phyloP scores from a whole-genome alignment of 2,888 invertebrate species.

The Zaprionus obscuricornis region DNA sequence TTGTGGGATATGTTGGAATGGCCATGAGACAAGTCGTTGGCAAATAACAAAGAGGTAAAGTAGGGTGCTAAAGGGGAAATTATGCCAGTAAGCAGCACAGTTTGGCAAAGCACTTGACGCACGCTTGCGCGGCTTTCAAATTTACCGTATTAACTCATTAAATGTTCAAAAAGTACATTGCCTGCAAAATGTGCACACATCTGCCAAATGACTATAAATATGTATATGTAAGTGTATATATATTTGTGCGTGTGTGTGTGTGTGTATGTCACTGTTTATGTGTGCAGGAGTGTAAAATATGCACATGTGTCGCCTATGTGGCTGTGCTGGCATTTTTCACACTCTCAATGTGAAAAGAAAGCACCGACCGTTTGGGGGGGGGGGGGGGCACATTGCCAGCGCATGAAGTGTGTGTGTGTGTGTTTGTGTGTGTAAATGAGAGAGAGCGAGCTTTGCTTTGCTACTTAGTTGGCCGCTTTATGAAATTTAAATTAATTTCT shows the following conservation, averaged over 20 bases:
- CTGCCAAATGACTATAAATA: slow-evolving; percentile 8
- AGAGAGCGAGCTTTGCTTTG: slow-evolving; percentile 22
- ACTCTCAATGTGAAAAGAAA: too few relatives aligned
- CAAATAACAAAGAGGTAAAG: slow-evolving; percentile 6
- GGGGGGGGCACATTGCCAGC: too few relatives aligned
- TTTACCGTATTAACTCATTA: slow-evolving; percentile 77
- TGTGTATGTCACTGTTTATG: slow-evolving; percentile 16
- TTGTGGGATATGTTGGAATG: slow-evolving; percentile 51
- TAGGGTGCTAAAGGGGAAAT: slow-evolving; percentile 7
- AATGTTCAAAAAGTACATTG: slow-evolving; percentile 72
- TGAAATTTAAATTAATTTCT: slow-evolving; percentile 79
- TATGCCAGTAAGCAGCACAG: slow-evolving; percentile 34
- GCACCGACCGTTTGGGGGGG: slow-evolving; percentile 29
- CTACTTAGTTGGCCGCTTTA: slow-evolving; percentile 35
- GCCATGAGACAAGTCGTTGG: slow-evolving; percentile 15
- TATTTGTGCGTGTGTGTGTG: slow-evolving; percentile 11
- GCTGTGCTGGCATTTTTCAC: slow-evolving; percentile 36
- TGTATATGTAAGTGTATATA: not conserved
- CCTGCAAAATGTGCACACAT: slow-evolving; percentile 76
- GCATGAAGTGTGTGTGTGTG: too few relatives aligned
- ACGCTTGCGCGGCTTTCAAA: slow-evolving; percentile 76
- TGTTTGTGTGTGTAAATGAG: too few relatives aligned
- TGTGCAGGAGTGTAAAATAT: slow-evolving; percentile 37
- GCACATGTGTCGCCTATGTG: slow-evolving; percentile 51
- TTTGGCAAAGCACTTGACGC: slow-evolving; percentile 60